Evolutionary conservation across 2,113 vertebrate species (phyloP), one percentile per base, ranked within the genome.

Genomic region (Neotoma lepida): DNA sequence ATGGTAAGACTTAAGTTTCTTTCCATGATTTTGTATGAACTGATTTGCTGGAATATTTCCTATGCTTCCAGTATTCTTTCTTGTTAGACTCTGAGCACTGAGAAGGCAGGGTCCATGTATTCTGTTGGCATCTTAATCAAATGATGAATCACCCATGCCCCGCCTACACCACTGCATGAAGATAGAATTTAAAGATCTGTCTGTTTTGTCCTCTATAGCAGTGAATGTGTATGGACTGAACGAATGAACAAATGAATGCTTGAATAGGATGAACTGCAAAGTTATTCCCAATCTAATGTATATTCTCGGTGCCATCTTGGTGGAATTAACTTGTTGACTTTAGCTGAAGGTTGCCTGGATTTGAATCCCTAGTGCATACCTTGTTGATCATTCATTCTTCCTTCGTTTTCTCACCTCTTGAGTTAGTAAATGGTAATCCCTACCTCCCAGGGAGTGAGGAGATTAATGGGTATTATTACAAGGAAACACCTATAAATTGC

Each of bases 391-490:
- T 35, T 90, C 20, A 71, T 44, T 86, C 6, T 88, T 64, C 33
- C 51, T 94, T 88, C 20, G 14, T 90, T 63, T 87, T 26, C 9
- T 96, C 44, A 90, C 63, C 18, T 91, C 15, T 74, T 87, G 90
- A 86, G 30, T 70, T 26, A 85, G 39, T 58, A 89, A 89, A 84
- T 39, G 56, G 33, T 70, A 86, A 76, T 63, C 49, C 20, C 49
- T 61, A 71, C 4, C 24, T 82, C 39, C 64, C 66, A 49, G 33
- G 33, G 9, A 4, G 58, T 77, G 14, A 58, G 54, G 81, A 35
- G 41, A 63, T 70, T 80, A 54, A 30, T 20, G 58, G 33, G 12
- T 46, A 26, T 87, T 82, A 84, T 78, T 51, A 93, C 70, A 46
- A 73, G 64, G 26, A n/a, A 94, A 86, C 13, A 80, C 51, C 28